Conservation (phyloP, 2,797 vertebrate species). For the Poeciliopsis infans region DNA sequence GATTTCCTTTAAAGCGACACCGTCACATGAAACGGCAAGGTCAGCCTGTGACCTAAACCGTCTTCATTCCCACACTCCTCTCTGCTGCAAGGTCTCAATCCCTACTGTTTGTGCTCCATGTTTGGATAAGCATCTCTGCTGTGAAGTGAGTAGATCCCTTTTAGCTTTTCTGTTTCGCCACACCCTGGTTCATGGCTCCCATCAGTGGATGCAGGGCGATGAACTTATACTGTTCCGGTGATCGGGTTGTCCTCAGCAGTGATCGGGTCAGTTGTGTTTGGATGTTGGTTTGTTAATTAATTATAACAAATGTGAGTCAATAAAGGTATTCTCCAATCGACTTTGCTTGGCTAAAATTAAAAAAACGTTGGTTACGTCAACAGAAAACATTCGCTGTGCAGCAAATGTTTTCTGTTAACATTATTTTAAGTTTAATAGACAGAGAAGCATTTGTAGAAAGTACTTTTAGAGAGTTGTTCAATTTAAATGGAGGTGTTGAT, state of each 20-base stretch:
- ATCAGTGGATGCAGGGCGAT: slow-evolving; percentile 9
- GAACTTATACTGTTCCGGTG: slow-evolving; percentile 8
- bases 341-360: neutral
- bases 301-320: neutral
- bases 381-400: neutral
- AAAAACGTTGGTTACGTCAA: neutral
- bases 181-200: slow-evolving; percentile 26
- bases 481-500: neutral
- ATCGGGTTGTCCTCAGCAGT: neutral
- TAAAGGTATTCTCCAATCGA: neutral
- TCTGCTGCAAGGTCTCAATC: slow-evolving; percentile 38
- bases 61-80: slow-evolving; percentile 58
- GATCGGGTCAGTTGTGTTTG: slow-evolving; percentile 7
- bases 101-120: slow-evolving; percentile 52
- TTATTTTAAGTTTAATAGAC: too few species aligned
- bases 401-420: too few species aligned
- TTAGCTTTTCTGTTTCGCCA: slow-evolving; percentile 37
- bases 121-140: slow-evolving; percentile 66
- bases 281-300: neutral
- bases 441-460: neutral
- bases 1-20: slow-evolving; percentile 68
- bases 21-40: slow-evolving; percentile 57
- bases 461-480: neutral
- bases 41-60: slow-evolving; percentile 28
- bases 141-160: slow-evolving; percentile 58